Base-by-base conservation (phyloP, 1,140 invertebrate genomes). In the Cecropterus lyciades region DNA sequence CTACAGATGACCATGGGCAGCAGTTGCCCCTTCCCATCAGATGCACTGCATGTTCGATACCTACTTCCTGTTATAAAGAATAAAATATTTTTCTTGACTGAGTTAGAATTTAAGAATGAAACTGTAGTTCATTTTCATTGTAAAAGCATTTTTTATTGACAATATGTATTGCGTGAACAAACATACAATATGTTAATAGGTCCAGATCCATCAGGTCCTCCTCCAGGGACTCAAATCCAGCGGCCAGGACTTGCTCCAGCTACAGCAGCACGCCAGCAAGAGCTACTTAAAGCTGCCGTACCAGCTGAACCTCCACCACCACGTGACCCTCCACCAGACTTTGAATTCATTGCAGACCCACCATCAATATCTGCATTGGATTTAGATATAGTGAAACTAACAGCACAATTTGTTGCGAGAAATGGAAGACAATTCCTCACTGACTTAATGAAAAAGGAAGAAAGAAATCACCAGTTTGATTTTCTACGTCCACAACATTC, bases 321-420 rank as follows among this genome's bases (percentile, higher is more conserved):
- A 0, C 98, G 98, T 84, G 98, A 99, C 82, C 98, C 99, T 0
- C 99, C 99, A 1, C 92, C 95, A 49, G 98, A 99, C 75, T 99
- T 97, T 93, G 99, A 99, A 93, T 99, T 99, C 85, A 96, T 98
- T 43, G 98, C 98, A 20, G 99, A 99, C 93, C 99, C 99, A 5
- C 98, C 99, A 0, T 99, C 99, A 0, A 99, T 99, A 69, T 99
- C 99, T n/a, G 98, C 98, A 15, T 94, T 99, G 69, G 99, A 99
- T 93, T 93, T 99, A 95, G 99, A 99, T 89, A 98, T 99, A 71
- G 98, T 99, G 0, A 99, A 99, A 84, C 87, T 99, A 7, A 99
- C 99, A 1, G 99, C 99, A 0, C 98, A 99, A 88, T 99, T 99
- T 94, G 99, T 99, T 0, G 99, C 99, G 0, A 93, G 99, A 81